A percentile compares a stretch with the other conserved stretches of the same genome.
Conservation (phyloP, 23 tunicate species). For the Ascidia mentula region DNA sequence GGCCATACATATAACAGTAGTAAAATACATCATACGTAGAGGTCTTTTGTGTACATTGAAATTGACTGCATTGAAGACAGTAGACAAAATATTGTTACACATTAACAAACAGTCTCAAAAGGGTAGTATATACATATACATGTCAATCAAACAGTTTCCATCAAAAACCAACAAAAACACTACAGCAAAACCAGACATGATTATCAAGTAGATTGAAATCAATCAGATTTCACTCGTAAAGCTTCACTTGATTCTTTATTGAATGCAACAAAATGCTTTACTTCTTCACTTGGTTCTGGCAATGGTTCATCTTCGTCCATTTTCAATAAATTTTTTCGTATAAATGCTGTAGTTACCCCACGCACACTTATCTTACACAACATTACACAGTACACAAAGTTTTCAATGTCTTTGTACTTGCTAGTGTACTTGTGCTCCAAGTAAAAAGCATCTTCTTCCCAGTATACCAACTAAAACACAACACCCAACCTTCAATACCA, state of each 20-base stretch:
- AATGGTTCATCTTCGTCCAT: constrained; percentile 2
- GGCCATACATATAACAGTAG: too few species aligned
- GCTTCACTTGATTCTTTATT: constrained; percentile 24
- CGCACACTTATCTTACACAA: constrained; percentile 21
- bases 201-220: too few species aligned
- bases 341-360: neutral
- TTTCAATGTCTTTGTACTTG: neutral
- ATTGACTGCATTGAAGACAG: too few species aligned
- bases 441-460: constrained; percentile 67
- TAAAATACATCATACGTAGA: too few species aligned
- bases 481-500: neutral
- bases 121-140: too few species aligned
- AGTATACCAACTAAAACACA: constrained; percentile 45
- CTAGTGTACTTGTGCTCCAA: constrained; percentile 42
- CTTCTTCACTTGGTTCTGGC: constrained; percentile 25
- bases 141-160: too few species aligned
- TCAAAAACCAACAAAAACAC: too few species aligned
- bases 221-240: constrained; percentile 34
- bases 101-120: too few species aligned
- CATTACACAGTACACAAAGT: constrained; percentile 48
- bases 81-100: too few species aligned
- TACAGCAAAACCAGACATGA: too few species aligned
- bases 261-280: constrained; percentile 38
- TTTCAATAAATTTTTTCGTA: constrained; percentile 15
- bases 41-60: too few species aligned